phyloP scores from a whole-genome alignment of 2,888 invertebrate species.

The Cataglyphis albicans region DNA sequence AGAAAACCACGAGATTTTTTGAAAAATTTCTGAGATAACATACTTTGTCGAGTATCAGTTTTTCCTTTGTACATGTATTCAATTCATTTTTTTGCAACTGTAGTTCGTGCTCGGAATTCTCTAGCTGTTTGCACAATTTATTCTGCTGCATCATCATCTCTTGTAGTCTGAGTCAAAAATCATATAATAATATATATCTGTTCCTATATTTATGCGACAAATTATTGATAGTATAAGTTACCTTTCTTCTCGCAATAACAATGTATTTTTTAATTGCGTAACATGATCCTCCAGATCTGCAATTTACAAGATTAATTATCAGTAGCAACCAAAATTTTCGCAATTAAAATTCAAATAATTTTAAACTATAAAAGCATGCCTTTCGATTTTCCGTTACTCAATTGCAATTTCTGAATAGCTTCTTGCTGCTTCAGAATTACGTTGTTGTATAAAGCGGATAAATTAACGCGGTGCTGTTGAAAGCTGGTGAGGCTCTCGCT shows the following conservation, averaged over 20 bases:
- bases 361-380: constrained; percentile 15
- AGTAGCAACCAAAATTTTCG: neutral
- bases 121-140: constrained; percentile 57
- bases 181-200: neutral
- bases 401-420: constrained; percentile 48
- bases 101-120: constrained; percentile 32
- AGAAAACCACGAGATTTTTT: neutral
- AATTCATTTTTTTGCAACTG: constrained; percentile 57
- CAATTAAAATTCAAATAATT: neutral
- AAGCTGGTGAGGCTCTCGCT: constrained; percentile 70
- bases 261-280: constrained; percentile 32
- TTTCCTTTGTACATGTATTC: constrained; percentile 57
- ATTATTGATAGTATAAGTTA: constrained; percentile 37
- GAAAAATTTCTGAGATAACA: neutral
- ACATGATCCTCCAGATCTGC: constrained; percentile 35
- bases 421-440: constrained; percentile 62
- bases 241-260: constrained; percentile 59
- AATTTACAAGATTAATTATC: constrained; percentile 11
- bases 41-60: constrained; percentile 60
- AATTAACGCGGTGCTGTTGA: constrained; percentile 68
- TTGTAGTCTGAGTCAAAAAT: constrained; percentile 49
- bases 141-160: constrained; percentile 26
- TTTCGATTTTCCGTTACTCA: constrained; percentile 35
- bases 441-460: constrained; percentile 66
- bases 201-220: neutral